These are phyloP conservation scores for Mimachlamys varia DNA, from an alignment of 2,888 invertebrate genomes.

Conservation along the genomic window DNA sequence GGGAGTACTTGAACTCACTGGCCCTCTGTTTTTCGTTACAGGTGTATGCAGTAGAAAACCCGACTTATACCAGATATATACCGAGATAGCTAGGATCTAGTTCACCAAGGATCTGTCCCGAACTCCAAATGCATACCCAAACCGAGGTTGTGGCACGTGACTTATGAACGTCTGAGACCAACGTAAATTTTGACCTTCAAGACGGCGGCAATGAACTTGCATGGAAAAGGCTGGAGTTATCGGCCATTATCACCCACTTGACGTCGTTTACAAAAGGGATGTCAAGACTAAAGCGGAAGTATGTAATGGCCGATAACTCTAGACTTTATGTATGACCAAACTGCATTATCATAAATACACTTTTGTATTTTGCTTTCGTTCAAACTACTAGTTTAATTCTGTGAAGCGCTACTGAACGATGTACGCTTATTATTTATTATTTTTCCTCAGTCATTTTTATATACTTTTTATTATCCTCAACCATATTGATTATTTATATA, in stretches of 20 bases:
- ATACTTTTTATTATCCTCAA: neutral
- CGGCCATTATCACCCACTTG: neutral
- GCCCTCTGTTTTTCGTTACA: neutral
- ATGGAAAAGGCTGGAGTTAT: neutral
- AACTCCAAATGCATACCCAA: neutral
- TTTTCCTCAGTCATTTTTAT: neutral
- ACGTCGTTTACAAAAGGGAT: neutral
- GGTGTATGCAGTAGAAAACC: conserved; percentile 21
- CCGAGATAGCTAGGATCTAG: neutral
- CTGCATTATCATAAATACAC: neutral
- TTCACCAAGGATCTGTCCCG: conserved; percentile 5
- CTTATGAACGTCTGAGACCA: conserved; percentile 13
- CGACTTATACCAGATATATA: conserved; percentile 29
- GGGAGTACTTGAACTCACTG: neutral
- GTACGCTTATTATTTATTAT: neutral
- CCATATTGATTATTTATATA: neutral
- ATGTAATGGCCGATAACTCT: neutral
- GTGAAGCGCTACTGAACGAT: neutral
- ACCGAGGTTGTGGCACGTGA: conserved; percentile 7
- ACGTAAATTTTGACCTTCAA: conserved; percentile 36
- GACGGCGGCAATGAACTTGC: conserved; percentile 7
- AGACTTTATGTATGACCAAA: conserved; percentile 10
- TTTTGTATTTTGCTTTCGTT: conserved; percentile 3
- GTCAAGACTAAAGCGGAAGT: neutral
- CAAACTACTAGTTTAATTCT: neutral